Percentiles rank a stretch among this genome's conserved stretches.
Conservation (phyloP, 92 coral and sea anemone species). For the Heteractis magnifica region DNA sequence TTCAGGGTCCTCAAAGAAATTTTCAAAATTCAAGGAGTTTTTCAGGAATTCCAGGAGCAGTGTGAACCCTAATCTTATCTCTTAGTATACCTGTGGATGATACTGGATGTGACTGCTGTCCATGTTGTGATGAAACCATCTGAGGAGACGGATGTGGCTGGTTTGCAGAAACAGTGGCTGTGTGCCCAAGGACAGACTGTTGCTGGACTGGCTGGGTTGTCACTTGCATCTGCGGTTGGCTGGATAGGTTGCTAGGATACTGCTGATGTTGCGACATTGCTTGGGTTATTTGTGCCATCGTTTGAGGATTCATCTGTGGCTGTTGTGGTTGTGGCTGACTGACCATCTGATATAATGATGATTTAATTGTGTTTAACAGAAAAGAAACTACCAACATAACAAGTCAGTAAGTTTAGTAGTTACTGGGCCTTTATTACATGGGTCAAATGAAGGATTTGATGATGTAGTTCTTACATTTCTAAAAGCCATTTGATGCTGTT, state of each 20-base stretch:
- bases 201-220: slow-evolving; percentile 39
- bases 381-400: too few relatives aligned
- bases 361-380: background rate
- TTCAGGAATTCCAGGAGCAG: too few relatives aligned
- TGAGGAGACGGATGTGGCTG: slow-evolving; percentile 47
- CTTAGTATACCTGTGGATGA: slow-evolving; percentile 26
- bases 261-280: slow-evolving; percentile 21
- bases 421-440: too few relatives aligned
- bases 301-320: slow-evolving; percentile 30
- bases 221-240: slow-evolving; percentile 36
- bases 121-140: slow-evolving; percentile 31
- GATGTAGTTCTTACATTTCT: slow-evolving; percentile 12
- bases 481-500: slow-evolving; percentile 32
- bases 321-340: slow-evolving; percentile 24
- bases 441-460: background rate
- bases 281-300: slow-evolving; percentile 21
- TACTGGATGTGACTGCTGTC: slow-evolving; percentile 17
- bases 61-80: too few relatives aligned
- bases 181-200: slow-evolving; percentile 20
- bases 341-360: slow-evolving; percentile 8
- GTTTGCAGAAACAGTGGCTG: slow-evolving; percentile 14
- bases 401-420: too few relatives aligned
- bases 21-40: too few relatives aligned
- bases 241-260: slow-evolving; percentile 13
- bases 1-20: too few relatives aligned